These are phyloP conservation scores for Octomys mimax DNA, from an alignment of 2,797 vertebrate species.

Conservation along the genomic window DNA sequence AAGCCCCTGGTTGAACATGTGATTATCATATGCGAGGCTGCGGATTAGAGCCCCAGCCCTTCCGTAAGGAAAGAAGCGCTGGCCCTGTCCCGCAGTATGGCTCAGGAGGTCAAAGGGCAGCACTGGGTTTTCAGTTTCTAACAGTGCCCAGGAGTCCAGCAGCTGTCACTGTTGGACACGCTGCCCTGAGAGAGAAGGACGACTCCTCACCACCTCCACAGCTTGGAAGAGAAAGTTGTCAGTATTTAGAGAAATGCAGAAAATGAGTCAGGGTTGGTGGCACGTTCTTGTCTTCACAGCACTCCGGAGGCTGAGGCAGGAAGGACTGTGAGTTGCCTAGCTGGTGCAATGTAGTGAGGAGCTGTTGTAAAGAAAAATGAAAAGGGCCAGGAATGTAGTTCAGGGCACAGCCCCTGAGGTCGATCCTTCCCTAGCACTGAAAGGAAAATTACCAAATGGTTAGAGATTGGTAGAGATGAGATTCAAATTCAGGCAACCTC, in stretches of 20 bases:
- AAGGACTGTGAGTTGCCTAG: background rate
- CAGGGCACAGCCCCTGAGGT: background rate
- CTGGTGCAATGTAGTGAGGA: background rate
- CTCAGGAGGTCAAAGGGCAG: too few relatives aligned
- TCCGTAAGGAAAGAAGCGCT: background rate
- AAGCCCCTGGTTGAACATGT: background rate
- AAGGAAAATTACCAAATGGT: background rate
- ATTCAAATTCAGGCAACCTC: background rate
- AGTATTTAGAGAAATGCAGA: background rate
- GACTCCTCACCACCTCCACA: fast-evolving
- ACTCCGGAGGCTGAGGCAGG: background rate
- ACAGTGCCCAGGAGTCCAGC: background rate
- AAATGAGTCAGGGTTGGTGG: background rate
- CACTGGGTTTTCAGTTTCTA: background rate
- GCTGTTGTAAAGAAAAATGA: background rate
- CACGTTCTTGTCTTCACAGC: background rate
- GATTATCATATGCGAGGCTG: background rate
- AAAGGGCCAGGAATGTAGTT: background rate
- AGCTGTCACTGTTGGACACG: background rate
- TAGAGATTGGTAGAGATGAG: too few relatives aligned
- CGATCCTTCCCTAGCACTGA: background rate
- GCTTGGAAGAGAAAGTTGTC: background rate
- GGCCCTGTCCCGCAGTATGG: fast-evolving
- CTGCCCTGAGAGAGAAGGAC: background rate
- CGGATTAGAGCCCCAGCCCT: background rate